Evolutionary conservation across 2,888 invertebrate species (phyloP), one percentile per base, ranked within the genome.

Genomic region (Melipona bicolor): DNA sequence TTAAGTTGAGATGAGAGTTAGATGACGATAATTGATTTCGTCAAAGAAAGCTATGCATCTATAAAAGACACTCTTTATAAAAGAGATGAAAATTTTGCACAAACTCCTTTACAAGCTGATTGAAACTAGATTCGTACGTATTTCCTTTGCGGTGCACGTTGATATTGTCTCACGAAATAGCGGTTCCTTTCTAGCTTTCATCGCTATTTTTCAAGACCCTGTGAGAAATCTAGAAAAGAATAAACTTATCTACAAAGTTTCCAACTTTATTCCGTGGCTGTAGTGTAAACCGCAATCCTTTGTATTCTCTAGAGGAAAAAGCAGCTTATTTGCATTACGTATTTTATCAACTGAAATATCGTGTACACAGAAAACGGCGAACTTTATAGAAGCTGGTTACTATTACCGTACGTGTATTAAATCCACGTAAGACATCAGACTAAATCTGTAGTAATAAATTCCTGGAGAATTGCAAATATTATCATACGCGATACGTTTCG

Each of bases 151-250:
- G 61, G 24, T 27, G 17, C 24, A 11, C n/a, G 56, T n/a, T n/a
- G 65, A n/a, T 36, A 65, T 65, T 65, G 21, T 65, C n/a, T 36
- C 36, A 36, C 36, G n/a, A 65, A 43, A 65, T n/a, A 65, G 21
- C n/a, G 19, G 15, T 36, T n/a, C 15, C n/a, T 65, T 36, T 36
- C 36, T 5, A 21, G 13, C n/a, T 65, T 36, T 65, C n/a, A 36
- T 24, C 21, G 17, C 32, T 32, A 32, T 36, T 65, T 36, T n/a
- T 43, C 36, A 36, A n/a, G 32, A 36, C 21, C 36, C n/a, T 36
- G 65, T 43, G 36, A 65, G 36, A 21, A 65, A 65, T 65, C 36
- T 43, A 36, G n/a, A 5, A 36, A 65, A 36, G 36, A 32, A 64
- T 32, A 27, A 64, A 21, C 19, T 65, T 65, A 65, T 36, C 36